A percentile compares a stretch with the other conserved stretches of the same genome.
These are phyloP conservation scores for Chiloscyllium plagiosum DNA, from an alignment of 2,113 vertebrate genomes.

Conservation along the genomic window DNA sequence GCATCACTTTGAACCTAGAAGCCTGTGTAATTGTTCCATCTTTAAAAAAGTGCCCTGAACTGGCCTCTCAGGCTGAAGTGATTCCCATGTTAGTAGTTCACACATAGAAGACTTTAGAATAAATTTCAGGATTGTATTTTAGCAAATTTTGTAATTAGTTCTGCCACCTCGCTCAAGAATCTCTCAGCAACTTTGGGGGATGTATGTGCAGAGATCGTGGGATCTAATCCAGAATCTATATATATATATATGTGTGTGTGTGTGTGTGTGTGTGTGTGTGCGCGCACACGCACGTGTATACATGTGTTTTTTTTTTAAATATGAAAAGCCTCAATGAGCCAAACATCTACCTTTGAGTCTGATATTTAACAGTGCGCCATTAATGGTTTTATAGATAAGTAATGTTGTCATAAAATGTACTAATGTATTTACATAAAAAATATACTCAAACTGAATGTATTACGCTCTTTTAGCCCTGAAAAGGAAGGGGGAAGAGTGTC, in stretches of 20 bases:
- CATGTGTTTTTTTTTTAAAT: neutral
- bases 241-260: neutral
- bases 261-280: neutral
- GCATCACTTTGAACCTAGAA: neutral
- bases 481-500: conserved; percentile 26
- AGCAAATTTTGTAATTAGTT: neutral
- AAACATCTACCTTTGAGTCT: conserved; percentile 25
- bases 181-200: neutral
- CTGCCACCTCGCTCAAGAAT: conserved; percentile 9
- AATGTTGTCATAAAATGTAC: conserved; percentile 36
- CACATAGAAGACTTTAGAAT: conserved; percentile 10
- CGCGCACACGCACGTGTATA: too few species aligned
- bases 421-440: conserved; percentile 38
- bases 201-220: conserved; percentile 4
- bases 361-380: conserved; percentile 24
- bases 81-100: conserved; percentile 16
- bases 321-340: conserved; percentile 32
- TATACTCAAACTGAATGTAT: conserved; percentile 37
- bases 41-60: conserved; percentile 31
- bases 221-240: conserved; percentile 11
- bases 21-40: neutral
- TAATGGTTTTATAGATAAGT: conserved; percentile 35
- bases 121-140: conserved; percentile 2
- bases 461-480: conserved; percentile 35
- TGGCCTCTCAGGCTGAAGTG: neutral